Evolutionary conservation across 2,888 invertebrate genomes (phyloP).

Genomic region (Nipponacmea schrenckii): DNA sequence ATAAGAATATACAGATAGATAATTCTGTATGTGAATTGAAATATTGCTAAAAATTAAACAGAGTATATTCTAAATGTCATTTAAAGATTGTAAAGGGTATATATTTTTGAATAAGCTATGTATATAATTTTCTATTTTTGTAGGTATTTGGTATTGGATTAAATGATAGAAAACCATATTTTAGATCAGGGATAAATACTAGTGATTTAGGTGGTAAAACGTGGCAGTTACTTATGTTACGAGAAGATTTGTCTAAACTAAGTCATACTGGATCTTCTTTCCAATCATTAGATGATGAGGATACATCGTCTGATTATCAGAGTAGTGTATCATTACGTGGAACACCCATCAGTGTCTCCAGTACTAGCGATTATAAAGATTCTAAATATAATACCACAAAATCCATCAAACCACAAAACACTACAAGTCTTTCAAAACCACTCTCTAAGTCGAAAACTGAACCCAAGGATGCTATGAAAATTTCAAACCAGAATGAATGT

Average conservation of each 20-base stretch:
- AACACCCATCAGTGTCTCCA: background rate
- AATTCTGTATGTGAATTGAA: too few species aligned
- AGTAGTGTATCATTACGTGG: slow-evolving; percentile 5
- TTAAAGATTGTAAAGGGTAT: too few species aligned
- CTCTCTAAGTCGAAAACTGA: too few species aligned
- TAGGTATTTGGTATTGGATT: slow-evolving; percentile 61
- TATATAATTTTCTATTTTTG: background rate
- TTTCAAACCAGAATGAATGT: too few species aligned
- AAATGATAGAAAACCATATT: slow-evolving; percentile 48
- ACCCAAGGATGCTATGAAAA: too few species aligned
- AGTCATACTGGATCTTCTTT: slow-evolving; percentile 8
- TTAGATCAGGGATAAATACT: slow-evolving; percentile 54
- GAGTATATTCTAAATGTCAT: too few species aligned
- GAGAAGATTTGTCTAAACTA: slow-evolving; percentile 22
- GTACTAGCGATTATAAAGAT: background rate
- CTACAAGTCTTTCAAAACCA: too few species aligned
- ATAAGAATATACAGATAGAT: too few species aligned
- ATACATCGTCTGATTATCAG: slow-evolving; percentile 7
- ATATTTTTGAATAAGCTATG: too few species aligned
- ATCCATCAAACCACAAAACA: too few species aligned
- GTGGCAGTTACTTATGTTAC: slow-evolving; percentile 73
- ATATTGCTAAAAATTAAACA: too few species aligned
- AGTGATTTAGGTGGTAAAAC: slow-evolving; percentile 80
- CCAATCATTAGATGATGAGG: slow-evolving; percentile 13
- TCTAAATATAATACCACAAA: too few species aligned